These are phyloP conservation scores for Tympanoctomys barrerae DNA, from an alignment of 2,797 vertebrate species.

Conservation along the genomic window DNA sequence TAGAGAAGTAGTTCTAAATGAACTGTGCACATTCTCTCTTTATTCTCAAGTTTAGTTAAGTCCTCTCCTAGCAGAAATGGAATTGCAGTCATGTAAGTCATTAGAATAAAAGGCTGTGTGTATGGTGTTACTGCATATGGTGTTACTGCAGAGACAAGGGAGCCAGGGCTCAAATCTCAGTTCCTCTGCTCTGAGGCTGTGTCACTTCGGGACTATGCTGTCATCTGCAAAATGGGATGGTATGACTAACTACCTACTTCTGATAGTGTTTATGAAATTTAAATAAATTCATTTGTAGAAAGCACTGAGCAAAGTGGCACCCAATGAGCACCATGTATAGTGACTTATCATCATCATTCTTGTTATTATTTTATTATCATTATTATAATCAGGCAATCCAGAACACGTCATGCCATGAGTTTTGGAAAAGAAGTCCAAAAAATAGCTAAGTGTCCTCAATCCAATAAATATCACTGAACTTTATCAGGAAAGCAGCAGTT, in stretches of 20 bases:
- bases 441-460: conserved; percentile 31
- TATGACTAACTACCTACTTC: neutral
- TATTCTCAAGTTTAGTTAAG: neutral
- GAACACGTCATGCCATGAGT: conserved; percentile 21
- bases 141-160: neutral
- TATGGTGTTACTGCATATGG: neutral
- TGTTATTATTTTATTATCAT: neutral
- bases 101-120: neutral
- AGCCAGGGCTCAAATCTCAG: neutral
- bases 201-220: neutral
- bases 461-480: neutral
- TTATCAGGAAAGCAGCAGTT: conserved; percentile 54
- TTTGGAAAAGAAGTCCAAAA: neutral
- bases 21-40: neutral
- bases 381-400: conserved; percentile 34
- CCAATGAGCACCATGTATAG: neutral
- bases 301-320: neutral
- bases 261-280: neutral
- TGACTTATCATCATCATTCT: neutral
- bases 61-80: neutral
- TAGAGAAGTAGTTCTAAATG: neutral
- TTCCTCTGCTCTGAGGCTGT: neutral
- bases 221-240: neutral
- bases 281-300: neutral
- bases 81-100: neutral